Conservation (phyloP, 2,888 invertebrate species). For the Tribolium freemani region DNA sequence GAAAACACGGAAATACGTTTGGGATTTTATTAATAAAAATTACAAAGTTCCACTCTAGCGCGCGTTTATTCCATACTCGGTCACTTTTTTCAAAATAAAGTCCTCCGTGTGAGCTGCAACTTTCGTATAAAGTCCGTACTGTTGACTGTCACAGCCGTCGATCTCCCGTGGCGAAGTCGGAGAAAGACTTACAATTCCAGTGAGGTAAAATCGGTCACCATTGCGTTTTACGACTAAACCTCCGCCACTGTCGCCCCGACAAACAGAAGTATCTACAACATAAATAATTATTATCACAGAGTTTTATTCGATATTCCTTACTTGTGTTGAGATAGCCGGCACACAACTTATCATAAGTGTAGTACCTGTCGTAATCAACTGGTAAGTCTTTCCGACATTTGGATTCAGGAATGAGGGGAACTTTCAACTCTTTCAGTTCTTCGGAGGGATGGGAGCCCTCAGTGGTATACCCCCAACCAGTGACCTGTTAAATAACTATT, state of each 20-base stretch:
- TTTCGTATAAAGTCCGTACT: slow-evolving; percentile 13
- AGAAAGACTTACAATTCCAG: slow-evolving; percentile 43
- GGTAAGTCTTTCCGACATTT: slow-evolving; percentile 42
- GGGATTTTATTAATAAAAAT: not conserved
- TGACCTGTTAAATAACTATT: slow-evolving; percentile 15
- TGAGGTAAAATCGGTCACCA: slow-evolving; percentile 34
- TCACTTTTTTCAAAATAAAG: slow-evolving; percentile 2
- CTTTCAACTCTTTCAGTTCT: slow-evolving; percentile 47
- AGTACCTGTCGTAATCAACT: slow-evolving; percentile 40
- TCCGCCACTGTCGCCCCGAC: slow-evolving; percentile 46
- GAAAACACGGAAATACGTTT: not conserved
- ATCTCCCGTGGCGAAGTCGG: slow-evolving; percentile 6
- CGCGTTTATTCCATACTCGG: not conserved
- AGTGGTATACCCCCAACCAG: slow-evolving; percentile 61
- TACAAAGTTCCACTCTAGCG: not conserved
- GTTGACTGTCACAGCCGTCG: slow-evolving; percentile 10
- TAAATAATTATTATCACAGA: no score
- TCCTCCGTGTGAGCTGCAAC: slow-evolving; percentile 2
- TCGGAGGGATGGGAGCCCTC: slow-evolving; percentile 52
- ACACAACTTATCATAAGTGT: slow-evolving; percentile 48
- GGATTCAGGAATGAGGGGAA: slow-evolving; percentile 37
- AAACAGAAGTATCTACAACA: slow-evolving; percentile 38
- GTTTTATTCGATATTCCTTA: slow-evolving; percentile 14
- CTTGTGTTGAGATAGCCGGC: slow-evolving; percentile 46
- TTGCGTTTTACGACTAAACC: slow-evolving; percentile 37